These are phyloP conservation scores for Contarinia nasturtii DNA, from an alignment of 1,140 invertebrate species.

Conservation along the genomic window DNA sequence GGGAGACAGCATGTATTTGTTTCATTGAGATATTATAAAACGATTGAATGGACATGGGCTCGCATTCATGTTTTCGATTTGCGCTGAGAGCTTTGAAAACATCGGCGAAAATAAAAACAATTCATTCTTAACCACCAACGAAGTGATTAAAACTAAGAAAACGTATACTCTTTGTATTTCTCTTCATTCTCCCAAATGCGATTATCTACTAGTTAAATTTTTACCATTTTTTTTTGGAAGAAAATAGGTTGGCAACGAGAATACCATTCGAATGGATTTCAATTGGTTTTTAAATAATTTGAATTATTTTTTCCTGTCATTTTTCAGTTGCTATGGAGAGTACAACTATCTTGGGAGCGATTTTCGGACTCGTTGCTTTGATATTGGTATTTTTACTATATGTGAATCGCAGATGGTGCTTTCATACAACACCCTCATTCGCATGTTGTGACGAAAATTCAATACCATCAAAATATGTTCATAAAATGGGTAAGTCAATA, in stretches of 20 bases:
- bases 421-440: conserved; percentile 35
- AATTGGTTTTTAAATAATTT: no score
- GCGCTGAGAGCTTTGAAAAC: neutral
- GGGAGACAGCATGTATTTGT: no score
- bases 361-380: conserved; percentile 50
- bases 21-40: no score
- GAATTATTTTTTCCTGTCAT: conserved; percentile 3
- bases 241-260: no score
- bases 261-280: no score
- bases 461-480: conserved; percentile 25
- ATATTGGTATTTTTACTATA: conserved; percentile 63
- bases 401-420: conserved; percentile 59
- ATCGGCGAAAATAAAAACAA: neutral
- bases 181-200: no score
- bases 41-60: no score
- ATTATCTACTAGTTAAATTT: no score
- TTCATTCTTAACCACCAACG: neutral
- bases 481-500: conserved; percentile 24
- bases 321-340: conserved; percentile 55
- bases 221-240: no score
- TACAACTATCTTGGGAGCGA: conserved; percentile 57
- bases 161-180: no score
- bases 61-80: neutral
- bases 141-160: no score
- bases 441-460: conserved; percentile 37